Evolutionary conservation across 2,888 invertebrate species (phyloP), one percentile per base, ranked within the genome.

Genomic region (Dasysyrphus tricinctus): DNA sequence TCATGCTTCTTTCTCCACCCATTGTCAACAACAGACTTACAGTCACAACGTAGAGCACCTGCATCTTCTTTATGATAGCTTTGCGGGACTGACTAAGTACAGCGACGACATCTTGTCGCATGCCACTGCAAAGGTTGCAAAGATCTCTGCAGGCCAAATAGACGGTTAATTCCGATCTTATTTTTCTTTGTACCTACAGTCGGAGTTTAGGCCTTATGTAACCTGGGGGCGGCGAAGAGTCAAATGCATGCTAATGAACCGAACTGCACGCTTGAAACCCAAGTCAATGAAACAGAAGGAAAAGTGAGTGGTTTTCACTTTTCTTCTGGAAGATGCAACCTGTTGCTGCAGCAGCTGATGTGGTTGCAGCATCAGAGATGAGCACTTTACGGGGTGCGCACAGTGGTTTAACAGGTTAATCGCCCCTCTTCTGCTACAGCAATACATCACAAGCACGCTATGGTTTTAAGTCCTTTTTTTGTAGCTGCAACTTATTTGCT

Each of bases 231-330:
- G 37, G 56, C 9, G 56, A 72, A 44, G 81, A 81, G 81, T 85
- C 85, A 85, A 81, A 81, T 77, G 51, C 72, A 81, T 85, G 81
- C 81, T 81, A 85, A 85, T 85, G 81, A 85, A 85, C 85, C 47
- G 65, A 72, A 12, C 39, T 63, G 63, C 32, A 65, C 32, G 47
- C 32, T 65, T 9, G 81, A 63, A 77, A 80, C 59, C 67, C 65
- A 57, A 85, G 81, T 42, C 80, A 65, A 49, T 49, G 63, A 70
- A 56, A 32, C 57, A 63, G 59, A 76, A 76, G 67, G 32, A 76
- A 74, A 79, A 78, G 86, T 82, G 70, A 82, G 51, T 70, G 82
- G 82, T 79, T 86, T 83, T 86, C 86, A 86, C 82, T 86, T 86
- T 86, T 82, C 65, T 44, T 44, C 42, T 63, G n/a, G 19, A 72